Percentiles rank a stretch among this genome's conserved stretches.
Evolutionary conservation across 2,113 vertebrate genomes (phyloP).

Genomic region (Carassius carassius): DNA sequence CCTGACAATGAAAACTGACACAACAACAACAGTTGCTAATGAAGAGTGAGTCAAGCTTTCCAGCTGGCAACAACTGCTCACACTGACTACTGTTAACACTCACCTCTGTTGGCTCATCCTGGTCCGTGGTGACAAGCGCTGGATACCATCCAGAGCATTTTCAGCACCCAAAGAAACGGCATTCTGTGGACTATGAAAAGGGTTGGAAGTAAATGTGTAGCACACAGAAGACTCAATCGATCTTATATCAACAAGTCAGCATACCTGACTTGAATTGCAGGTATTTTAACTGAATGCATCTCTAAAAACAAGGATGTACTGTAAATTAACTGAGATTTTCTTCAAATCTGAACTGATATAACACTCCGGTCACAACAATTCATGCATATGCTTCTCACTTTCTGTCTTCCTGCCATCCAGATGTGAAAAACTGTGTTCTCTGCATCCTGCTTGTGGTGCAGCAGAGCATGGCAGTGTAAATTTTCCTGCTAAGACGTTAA

Average conservation of each 20-base stretch:
- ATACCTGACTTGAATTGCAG: constrained; percentile 17
- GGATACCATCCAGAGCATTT: constrained; percentile 38
- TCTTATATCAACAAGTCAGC: constrained; percentile 22
- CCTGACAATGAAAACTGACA: constrained; percentile 22
- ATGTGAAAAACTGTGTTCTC: constrained; percentile 8
- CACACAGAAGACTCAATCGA: background rate
- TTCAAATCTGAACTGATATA: background rate
- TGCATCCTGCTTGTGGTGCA: background rate
- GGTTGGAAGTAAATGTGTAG: constrained; percentile 10
- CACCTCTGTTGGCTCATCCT: constrained; percentile 31
- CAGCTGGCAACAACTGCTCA: constrained; percentile 38
- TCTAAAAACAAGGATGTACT: background rate
- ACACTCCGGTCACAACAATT: constrained; percentile 1
- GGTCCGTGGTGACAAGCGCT: constrained; percentile 29
- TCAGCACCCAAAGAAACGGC: constrained; percentile 29
- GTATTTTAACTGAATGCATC: constrained; percentile 8
- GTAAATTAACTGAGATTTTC: background rate
- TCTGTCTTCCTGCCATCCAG: constrained; percentile 2
- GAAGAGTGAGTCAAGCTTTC: constrained; percentile 35
- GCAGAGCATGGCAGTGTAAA: constrained; percentile 1
- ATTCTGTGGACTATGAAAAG: constrained; percentile 39
- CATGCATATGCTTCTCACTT: background rate
- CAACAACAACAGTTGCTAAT: constrained; percentile 36
- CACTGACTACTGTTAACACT: constrained; percentile 50
- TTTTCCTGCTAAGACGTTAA: constrained; percentile 1